Base-by-base conservation (phyloP, 1,140 invertebrate species). In the Meloidogyne chitwoodi region DNA sequence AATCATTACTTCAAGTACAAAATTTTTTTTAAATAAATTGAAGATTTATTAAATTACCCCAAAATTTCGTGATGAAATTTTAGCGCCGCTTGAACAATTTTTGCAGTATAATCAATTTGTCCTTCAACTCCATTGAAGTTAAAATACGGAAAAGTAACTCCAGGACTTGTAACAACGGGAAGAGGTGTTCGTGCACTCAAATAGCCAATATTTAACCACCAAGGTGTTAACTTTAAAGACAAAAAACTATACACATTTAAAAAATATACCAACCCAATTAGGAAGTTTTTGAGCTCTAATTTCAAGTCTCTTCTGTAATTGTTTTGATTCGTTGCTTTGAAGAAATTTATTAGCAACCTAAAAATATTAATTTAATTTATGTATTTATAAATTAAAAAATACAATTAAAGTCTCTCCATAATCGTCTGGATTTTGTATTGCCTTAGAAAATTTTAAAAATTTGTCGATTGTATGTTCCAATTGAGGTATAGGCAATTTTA, bases 171-270 rank as follows among this genome's bases (percentile, higher is more conserved):
- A 14, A 85, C 80, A 6, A 86, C 77, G 10, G 84, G 85, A 11
- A 86, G 79, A 10, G 84, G 84, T 14, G 80, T 82, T 41, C 84
- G 71, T 2, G 80, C 80, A 10, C 73, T 77, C 26, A 86, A 72
- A 65, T 86, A 86, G 16, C 85, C 84, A 34, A 81, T 66, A 62
- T 86, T 78, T 16, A 86, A 67, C 84, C 84, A 86, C 84, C 84
- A 86, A 22, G 84, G 84, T 26, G 84, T 86, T 26, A 86, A 73
- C 83, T 84, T 44, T 29, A 84, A 76, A 41, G 68, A 26, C 0
- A n/a, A 31, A 12, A n/a, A 65, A 68, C 70, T 41, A 24, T 24
- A 2, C 75, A 29, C n/a, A 72, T 22, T 5, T 5, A 24, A 66
- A 44, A 70, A 1, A 1, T 19, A 68, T 41, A 78, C 81, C 24